Conservation (phyloP, 1,140 invertebrate species). For the Galendromus occidentalis region DNA sequence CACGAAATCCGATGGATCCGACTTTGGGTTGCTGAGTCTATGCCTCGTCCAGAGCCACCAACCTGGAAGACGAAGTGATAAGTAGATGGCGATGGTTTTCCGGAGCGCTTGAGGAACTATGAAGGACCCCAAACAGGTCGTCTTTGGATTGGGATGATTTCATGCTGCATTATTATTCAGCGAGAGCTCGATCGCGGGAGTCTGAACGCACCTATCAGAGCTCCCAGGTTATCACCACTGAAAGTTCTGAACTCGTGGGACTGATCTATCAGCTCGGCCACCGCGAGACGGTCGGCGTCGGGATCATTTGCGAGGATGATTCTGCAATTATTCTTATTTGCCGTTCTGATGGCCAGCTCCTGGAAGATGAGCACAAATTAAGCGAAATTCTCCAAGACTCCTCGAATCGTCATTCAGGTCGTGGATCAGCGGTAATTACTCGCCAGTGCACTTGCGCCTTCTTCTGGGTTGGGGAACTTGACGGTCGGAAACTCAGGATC, state of each 20-base stretch:
- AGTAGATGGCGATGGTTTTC: too few species aligned
- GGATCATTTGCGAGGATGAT: conserved; percentile 94
- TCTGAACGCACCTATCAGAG: conserved; percentile 61
- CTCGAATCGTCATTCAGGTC: too few species aligned
- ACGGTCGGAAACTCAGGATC: conserved; percentile 95
- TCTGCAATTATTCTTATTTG: conserved; percentile 42
- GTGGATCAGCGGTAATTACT: conserved; percentile 14
- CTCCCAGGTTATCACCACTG: conserved; percentile 84
- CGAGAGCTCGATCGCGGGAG: conserved; percentile 20
- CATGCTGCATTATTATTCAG: too few species aligned
- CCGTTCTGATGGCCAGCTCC: conserved; percentile 61
- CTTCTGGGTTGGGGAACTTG: conserved; percentile 93
- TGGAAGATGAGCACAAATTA: conserved; percentile 18
- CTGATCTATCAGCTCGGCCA: conserved; percentile 44
- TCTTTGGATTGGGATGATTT: too few species aligned
- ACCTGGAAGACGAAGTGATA: not conserved
- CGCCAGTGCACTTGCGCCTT: conserved; percentile 63
- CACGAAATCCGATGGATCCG: conserved; percentile 35
- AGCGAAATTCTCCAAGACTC: too few species aligned
- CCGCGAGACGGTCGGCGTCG: conserved; percentile 85
- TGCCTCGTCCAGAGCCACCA: conserved; percentile 9
- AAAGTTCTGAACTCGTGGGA: conserved; percentile 41
- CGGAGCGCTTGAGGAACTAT: not conserved
- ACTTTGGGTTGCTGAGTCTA: not conserved
- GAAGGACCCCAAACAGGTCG: not conserved